Evolutionary conservation across 2,888 invertebrate species (phyloP), one percentile per base, ranked within the genome.

Genomic region (Muscina levida): DNA sequence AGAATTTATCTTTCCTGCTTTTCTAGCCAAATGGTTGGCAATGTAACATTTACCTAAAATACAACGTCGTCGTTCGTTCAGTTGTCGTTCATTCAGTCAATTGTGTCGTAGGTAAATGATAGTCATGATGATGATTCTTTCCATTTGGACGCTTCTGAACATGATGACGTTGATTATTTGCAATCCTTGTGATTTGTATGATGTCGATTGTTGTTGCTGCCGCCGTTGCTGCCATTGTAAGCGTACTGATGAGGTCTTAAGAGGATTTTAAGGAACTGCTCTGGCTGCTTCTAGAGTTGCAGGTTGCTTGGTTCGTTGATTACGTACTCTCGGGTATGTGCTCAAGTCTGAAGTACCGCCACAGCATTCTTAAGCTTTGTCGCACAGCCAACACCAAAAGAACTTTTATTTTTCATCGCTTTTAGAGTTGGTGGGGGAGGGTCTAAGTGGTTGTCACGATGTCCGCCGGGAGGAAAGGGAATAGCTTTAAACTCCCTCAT

Each of bases 91-190:
- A 17, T 39, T 42, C 53, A 53, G 53, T 53, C 53, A 53, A 42
- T 59, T 37, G 80, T 74, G 80, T 74, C 62, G 81, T 77, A 31
- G 74, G 67, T 81, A 81, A 81, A 81, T 81, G 81, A 77, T 81
- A 81, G 74, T 77, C 59, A 71, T 37, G 67, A 71, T 77, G 56
- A 71, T 37, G 67, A 74, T 81, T 81, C 74, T 77, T 81, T 81
- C 81, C 81, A 81, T 81, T 81, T 77, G 81, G 81, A 81, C 81
- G 81, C 81, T 81, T 81, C 77, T 77, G 74, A 81, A 77, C 74
- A 81, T 74, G 77, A 77, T 71, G 73, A 77, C 42, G 62, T 62
- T 72, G 67, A 76, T 74, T 72, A 72, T 72, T 72, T 72, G 67
- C 67, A 51, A 42, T 62, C 42, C 57, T 57, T 57, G n/a, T 68